These are phyloP conservation scores for Unio delphinus DNA, from an alignment of 2,888 invertebrate genomes.

Conservation along the genomic window DNA sequence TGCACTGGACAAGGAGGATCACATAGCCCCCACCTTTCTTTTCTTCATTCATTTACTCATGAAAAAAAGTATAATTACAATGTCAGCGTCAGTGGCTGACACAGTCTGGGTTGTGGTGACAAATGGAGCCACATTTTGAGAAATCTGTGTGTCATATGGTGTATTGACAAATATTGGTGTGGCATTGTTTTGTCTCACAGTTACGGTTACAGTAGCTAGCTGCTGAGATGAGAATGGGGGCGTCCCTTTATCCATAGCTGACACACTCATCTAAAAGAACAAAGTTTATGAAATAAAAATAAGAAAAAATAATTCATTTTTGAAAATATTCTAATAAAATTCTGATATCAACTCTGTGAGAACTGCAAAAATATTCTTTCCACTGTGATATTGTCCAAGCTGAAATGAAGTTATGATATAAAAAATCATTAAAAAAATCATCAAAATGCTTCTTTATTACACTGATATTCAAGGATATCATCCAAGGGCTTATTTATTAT, in stretches of 20 bases:
- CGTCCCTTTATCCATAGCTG: slow-evolving; percentile 54
- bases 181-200: slow-evolving; percentile 53
- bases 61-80: slow-evolving; percentile 25
- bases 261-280: slow-evolving; percentile 45
- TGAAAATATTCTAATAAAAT: no score
- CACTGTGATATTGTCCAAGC: no score
- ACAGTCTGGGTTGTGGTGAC: slow-evolving; percentile 22
- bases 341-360: no score
- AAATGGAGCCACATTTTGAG: slow-evolving; percentile 29
- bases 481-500: no score
- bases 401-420: no score
- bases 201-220: slow-evolving; percentile 50
- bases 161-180: slow-evolving; percentile 51
- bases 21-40: neutral
- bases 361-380: no score
- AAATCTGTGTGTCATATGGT: slow-evolving; percentile 37
- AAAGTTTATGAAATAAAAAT: neutral
- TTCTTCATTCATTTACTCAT: neutral
- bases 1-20: neutral
- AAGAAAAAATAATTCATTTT: neutral
- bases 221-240: slow-evolving; percentile 35
- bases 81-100: slow-evolving; percentile 45
- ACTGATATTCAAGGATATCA: no score
- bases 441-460: no score
- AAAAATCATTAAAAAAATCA: no score